Evolutionary conservation across 1,140 invertebrate genomes (phyloP), one percentile per base, ranked within the genome.

Genomic region (Neodiprion virginianus): DNA sequence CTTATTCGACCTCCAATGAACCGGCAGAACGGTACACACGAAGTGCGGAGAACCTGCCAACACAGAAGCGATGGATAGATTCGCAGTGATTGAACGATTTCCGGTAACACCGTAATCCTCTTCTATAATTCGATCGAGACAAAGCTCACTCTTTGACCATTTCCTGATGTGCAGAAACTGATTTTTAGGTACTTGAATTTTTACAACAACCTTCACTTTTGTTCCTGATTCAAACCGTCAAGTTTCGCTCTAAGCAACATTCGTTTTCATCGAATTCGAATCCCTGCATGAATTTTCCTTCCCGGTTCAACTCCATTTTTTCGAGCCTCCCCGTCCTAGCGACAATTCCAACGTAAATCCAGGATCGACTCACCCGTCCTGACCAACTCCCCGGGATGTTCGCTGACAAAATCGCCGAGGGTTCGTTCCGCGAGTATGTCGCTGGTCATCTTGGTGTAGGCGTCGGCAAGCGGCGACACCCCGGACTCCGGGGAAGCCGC

Each of bases 1-100:
- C 88, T 99, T 99, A 89, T 99, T 99, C n/a, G 96, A 97, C 70
- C 97, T 91, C 97, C 97, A 99, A 87, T 99, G 98, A 1, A 93
- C 92, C 66, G 97, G 97, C 72, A 99, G 88, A 47, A 95, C 95
- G 9, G 97, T 97, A 88, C 97, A 99, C 40, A 98, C 94, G 81
- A 98, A 94, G 83, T 97, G 92, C 14, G 95, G 95, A 84, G 96
- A 97, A n/a, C 87, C 87, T 88, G 74, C 0, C 14, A 67, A 69
- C 68, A 14, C 66, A 5, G 5, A 40, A 40, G 28, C 28, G 28
- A 40, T 40, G 28, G 28, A 40, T 40, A 5, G 48, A 70, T 12
- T 71, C 48, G 72, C 47, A 73, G 69, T 68, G 61, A 75, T 69
- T 10, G 40, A 71, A 71, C 21, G 40, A 23, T 11, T 7, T 69